Conservation (phyloP, 2,113 vertebrate species). For the Clarias magur region DNA sequence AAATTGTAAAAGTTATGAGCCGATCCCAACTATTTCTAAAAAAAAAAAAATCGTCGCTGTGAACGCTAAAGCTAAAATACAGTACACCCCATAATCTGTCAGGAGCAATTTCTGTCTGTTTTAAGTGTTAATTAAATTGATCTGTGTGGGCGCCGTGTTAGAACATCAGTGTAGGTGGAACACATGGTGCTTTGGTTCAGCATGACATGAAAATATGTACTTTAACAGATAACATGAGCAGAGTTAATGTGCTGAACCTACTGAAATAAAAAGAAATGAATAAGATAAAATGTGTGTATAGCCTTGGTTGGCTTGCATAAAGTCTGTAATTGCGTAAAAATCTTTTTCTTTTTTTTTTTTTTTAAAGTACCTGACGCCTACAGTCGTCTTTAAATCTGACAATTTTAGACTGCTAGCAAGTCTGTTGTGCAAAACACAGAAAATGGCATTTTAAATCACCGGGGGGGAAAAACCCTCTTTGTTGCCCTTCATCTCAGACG, state of each 20-base stretch:
- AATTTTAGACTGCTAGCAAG: not conserved
- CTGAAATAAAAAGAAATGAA: not conserved
- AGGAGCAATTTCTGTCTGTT: not conserved
- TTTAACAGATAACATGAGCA: not conserved
- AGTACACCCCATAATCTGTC: not conserved
- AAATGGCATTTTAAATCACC: not conserved
- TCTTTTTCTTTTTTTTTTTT: too few species aligned
- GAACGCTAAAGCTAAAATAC: not conserved
- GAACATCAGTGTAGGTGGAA: constrained; percentile 3
- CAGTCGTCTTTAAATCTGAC: not conserved
- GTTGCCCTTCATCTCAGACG: not conserved
- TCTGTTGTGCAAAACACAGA: not conserved
- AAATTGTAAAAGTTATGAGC: not conserved
- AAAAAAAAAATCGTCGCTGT: not conserved
- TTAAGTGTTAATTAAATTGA: not conserved
- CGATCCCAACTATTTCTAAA: not conserved
- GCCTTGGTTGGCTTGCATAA: not conserved
- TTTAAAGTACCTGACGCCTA: not conserved
- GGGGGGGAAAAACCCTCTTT: not conserved
- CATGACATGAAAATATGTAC: not conserved
- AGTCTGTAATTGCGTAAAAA: not conserved
- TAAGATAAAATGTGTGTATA: not conserved
- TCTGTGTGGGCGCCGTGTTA: not conserved
- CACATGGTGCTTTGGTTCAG: not conserved
- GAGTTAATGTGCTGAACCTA: not conserved